These are phyloP conservation scores for Styela clava DNA, from an alignment of 23 tunicate genomes.

Conservation along the genomic window DNA sequence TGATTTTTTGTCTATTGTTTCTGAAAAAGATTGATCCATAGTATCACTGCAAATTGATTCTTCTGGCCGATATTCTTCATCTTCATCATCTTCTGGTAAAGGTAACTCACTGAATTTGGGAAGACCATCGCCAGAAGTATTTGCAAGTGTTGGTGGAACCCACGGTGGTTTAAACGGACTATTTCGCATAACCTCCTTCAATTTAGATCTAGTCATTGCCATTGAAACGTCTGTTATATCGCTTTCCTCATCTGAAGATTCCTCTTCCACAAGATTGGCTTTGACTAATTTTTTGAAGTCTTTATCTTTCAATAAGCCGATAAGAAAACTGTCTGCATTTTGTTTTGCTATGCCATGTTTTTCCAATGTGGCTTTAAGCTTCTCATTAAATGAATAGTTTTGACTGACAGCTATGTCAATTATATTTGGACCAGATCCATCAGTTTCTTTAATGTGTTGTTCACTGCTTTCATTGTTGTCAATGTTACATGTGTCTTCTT, in stretches of 20 bases:
- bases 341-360: slow-evolving; percentile 73
- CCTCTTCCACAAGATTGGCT: slow-evolving; percentile 38
- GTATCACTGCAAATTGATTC: slow-evolving; percentile 23
- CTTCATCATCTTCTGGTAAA: slow-evolving; percentile 76
- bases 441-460: no score
- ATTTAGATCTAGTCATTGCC: slow-evolving; percentile 17
- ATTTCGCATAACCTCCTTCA: slow-evolving; percentile 26
- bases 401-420: background rate
- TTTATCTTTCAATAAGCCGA: slow-evolving; percentile 63
- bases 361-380: slow-evolving; percentile 62
- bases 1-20: slow-evolving; percentile 29
- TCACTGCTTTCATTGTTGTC: no score
- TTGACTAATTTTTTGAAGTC: slow-evolving; percentile 45
- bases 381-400: slow-evolving; percentile 30
- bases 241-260: slow-evolving; percentile 1
- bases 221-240: background rate
- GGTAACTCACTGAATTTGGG: slow-evolving; percentile 59
- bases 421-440: background rate
- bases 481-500: no score
- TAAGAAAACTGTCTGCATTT: slow-evolving; percentile 54
- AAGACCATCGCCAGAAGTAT: background rate
- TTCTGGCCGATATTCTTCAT: slow-evolving; percentile 62
- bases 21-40: background rate
- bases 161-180: slow-evolving; percentile 16
- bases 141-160: slow-evolving; percentile 7